phyloP scores from a whole-genome alignment of 37 sponge, comb jelly and placozoan species.

The Agelas oroides region DNA sequence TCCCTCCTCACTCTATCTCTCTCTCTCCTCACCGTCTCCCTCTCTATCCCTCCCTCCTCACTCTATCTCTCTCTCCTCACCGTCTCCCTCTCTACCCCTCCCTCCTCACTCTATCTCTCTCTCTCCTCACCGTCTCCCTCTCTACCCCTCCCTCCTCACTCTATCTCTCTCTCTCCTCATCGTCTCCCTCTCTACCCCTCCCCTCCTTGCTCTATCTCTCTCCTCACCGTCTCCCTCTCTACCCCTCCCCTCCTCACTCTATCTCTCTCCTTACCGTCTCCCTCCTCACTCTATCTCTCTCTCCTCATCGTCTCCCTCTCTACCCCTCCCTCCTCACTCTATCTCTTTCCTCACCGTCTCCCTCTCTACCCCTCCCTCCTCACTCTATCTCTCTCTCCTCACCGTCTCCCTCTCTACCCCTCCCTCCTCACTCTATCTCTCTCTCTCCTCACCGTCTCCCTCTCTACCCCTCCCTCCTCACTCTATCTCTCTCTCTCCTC shows the following conservation, averaged over 20 bases:
- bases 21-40: background rate
- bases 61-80: too few species aligned
- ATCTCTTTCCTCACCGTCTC: too few species aligned
- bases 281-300: too few species aligned
- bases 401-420: background rate
- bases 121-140: background rate
- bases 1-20: background rate
- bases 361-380: too few species aligned
- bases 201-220: background rate
- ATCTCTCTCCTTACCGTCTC: background rate
- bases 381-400: background rate
- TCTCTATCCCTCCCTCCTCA: background rate
- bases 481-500: background rate
- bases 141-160: too few species aligned
- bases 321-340: too few species aligned
- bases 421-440: too few species aligned
- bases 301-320: background rate
- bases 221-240: background rate
- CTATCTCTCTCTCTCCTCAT: too few species aligned
- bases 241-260: background rate
- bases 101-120: background rate
- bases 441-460: too few species aligned
- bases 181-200: too few species aligned
- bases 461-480: background rate
- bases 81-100: too few species aligned